Percentiles rank a stretch among this genome's conserved stretches.
phyloP scores from a whole-genome alignment of 2,888 invertebrate species.

The Drosophila mulleri region DNA sequence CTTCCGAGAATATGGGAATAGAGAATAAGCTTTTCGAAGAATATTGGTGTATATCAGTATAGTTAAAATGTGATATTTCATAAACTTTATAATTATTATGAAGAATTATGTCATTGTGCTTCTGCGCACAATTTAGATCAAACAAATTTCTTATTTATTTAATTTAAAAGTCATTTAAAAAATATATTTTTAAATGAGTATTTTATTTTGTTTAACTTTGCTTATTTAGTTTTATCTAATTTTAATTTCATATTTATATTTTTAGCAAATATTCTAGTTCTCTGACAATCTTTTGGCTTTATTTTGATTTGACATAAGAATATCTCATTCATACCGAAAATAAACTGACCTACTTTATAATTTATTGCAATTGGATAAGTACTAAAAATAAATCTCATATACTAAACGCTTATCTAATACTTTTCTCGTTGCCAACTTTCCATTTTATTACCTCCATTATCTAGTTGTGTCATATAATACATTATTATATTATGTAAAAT shows the following conservation, averaged over 20 bases:
- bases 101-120: no score
- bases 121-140: no score
- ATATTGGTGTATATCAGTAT: no score
- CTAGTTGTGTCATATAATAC: constrained; percentile 12
- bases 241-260: not conserved
- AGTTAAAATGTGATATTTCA: not conserved
- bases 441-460: constrained; percentile 5
- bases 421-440: constrained; percentile 1
- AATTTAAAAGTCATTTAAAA: no score
- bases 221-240: no score
- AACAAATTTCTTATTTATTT: no score
- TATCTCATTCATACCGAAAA: not conserved
- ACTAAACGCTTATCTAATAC: not conserved
- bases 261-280: not conserved
- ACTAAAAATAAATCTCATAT: constrained; percentile 4
- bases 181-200: no score
- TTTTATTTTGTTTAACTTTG: no score
- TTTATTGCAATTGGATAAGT: constrained; percentile 2
- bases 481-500: constrained; percentile 25
- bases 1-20: not conserved
- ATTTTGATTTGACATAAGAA: not conserved
- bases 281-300: not conserved
- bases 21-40: not conserved
- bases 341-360: not conserved
- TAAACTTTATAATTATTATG: not conserved